Evolutionary conservation across 2,888 invertebrate species (phyloP).

Genomic region (Polyommatus icarus): DNA sequence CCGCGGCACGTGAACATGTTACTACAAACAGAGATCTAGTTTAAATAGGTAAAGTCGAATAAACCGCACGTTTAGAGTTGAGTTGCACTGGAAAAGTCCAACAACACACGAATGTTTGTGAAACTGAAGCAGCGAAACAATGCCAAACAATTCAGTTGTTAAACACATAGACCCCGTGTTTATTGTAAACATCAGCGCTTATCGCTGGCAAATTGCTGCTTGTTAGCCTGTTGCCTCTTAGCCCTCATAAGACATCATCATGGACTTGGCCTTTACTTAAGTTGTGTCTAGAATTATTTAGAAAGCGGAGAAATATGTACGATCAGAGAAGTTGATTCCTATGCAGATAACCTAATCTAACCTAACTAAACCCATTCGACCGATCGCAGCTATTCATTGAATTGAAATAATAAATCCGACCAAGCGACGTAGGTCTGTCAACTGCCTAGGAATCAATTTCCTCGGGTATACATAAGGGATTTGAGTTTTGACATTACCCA

Average conservation of each 20-base stretch:
- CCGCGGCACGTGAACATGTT: not conserved
- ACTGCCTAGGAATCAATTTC: too few species aligned
- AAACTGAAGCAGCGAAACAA: slow-evolving; percentile 6
- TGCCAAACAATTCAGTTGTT: not conserved
- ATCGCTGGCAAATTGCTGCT: not conserved
- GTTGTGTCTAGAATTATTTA: too few species aligned
- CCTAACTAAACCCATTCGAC: too few species aligned
- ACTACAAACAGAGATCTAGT: not conserved
- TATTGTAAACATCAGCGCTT: not conserved
- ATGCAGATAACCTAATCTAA: too few species aligned
- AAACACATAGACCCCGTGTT: not conserved
- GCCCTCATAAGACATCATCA: not conserved
- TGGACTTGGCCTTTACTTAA: not conserved
- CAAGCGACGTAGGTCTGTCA: too few species aligned
- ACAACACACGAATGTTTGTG: slow-evolving; percentile 6
- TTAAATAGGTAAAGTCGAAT: not conserved
- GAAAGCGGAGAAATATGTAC: too few species aligned
- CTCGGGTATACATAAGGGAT: too few species aligned
- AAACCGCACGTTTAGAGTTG: not conserved
- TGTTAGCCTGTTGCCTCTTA: not conserved
- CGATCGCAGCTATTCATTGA: too few species aligned
- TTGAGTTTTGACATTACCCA: too few species aligned
- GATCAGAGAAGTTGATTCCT: too few species aligned
- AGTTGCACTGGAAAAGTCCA: not conserved
- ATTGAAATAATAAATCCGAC: too few species aligned